These are phyloP conservation scores for Equus quagga DNA, from an alignment of 2,113 vertebrate genomes.

Conservation along the genomic window DNA sequence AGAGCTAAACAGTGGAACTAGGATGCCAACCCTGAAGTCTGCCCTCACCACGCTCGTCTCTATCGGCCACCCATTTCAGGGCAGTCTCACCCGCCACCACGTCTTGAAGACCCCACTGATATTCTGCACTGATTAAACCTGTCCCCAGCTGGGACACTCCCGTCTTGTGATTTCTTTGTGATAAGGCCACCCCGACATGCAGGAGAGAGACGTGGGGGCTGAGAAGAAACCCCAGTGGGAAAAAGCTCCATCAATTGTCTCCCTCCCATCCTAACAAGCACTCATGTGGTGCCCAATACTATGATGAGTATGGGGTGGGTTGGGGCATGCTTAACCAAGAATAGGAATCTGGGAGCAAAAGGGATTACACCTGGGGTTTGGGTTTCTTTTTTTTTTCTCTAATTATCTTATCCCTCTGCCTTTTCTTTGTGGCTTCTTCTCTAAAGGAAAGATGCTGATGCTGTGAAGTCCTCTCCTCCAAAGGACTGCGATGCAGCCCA, in stretches of 20 bases:
- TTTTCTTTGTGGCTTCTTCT: not conserved
- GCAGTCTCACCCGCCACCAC: too few species aligned
- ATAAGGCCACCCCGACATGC: not conserved
- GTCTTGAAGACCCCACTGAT: not conserved
- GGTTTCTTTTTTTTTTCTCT: not conserved
- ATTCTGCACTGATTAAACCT: not conserved
- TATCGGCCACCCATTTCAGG: not conserved
- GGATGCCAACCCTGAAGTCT: too few species aligned
- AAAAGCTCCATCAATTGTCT: not conserved
- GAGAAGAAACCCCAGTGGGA: not conserved
- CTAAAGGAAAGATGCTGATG: not conserved
- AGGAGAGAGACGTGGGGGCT: not conserved
- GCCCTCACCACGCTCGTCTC: not conserved
- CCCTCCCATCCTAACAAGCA: not conserved
- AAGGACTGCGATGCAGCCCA: conserved; percentile 56
- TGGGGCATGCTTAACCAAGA: not conserved
- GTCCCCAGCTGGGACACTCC: not conserved
- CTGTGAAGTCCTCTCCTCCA: conserved; percentile 64
- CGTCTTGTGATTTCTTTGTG: not conserved
- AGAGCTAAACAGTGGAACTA: not conserved
- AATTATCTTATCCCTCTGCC: conserved; percentile 20
- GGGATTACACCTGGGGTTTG: not conserved
- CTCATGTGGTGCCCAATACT: not conserved
- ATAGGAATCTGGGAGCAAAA: not conserved
- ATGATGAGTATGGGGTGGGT: not conserved